Percentiles rank a stretch among this genome's conserved stretches.
Conservation (phyloP, 2,797 vertebrate genomes). For the Loris lydekkerianus region DNA sequence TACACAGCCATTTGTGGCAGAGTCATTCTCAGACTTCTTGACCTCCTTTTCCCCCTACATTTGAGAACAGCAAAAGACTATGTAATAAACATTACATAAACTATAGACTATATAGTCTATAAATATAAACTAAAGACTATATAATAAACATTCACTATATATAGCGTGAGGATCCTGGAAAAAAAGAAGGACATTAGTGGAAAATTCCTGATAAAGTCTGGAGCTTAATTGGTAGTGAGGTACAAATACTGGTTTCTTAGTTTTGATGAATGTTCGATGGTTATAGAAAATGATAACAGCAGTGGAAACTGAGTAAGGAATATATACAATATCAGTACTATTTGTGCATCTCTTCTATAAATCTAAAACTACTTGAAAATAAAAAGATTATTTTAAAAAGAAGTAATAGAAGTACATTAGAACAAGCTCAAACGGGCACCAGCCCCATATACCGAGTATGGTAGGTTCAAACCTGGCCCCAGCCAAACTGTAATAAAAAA, state of each 20-base stretch:
- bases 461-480: too few relatives aligned
- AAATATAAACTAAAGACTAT: neutral
- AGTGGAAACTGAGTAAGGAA: neutral
- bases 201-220: conserved; percentile 22
- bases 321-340: neutral
- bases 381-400: neutral
- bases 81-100: neutral
- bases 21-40: conserved; percentile 6
- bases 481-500: too few relatives aligned
- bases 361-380: conserved; percentile 50
- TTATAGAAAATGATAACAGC: neutral
- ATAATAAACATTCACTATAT: too few relatives aligned
- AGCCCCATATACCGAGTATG: too few relatives aligned
- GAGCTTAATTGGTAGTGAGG: conserved; percentile 6
- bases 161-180: neutral
- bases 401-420: neutral
- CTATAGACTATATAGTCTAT: too few relatives aligned
- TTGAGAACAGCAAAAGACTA: neutral
- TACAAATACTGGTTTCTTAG: conserved; percentile 17
- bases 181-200: conserved; percentile 8
- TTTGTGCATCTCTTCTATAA: conserved; percentile 42
- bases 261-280: conserved; percentile 30
- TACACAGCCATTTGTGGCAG: neutral
- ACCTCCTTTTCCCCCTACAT: neutral
- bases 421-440: conserved; percentile 1